Percentiles rank a stretch among this genome's conserved stretches.
phyloP scores from a whole-genome alignment of 2,113 vertebrate species.

The Zosterops lateralis region DNA sequence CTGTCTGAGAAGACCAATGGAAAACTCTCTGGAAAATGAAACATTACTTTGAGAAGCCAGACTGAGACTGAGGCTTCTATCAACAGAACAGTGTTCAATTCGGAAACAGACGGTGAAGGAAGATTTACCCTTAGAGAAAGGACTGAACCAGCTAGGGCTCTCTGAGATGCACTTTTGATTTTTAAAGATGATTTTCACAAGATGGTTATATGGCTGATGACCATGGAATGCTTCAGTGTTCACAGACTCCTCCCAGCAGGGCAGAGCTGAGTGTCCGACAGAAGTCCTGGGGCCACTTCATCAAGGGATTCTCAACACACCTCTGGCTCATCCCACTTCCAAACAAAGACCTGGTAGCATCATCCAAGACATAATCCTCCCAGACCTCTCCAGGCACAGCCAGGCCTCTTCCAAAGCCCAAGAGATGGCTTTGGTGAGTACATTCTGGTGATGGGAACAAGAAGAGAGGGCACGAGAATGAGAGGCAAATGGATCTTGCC shows the following conservation, averaged over 20 bases:
- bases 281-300: neutral
- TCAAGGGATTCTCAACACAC: neutral
- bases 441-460: neutral
- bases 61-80: neutral
- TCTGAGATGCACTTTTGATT: neutral
- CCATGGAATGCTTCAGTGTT: neutral
- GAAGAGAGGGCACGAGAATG: neutral
- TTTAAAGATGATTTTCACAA: neutral
- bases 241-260: neutral
- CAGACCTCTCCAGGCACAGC: neutral
- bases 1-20: neutral
- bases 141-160: neutral
- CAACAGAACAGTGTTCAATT: neutral
- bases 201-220: neutral
- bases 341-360: neutral
- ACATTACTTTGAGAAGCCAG: neutral
- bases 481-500: neutral
- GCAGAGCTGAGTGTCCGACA: neutral
- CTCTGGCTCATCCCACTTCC: neutral
- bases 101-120: neutral
- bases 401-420: neutral
- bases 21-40: neutral
- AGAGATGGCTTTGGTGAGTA: slow-evolving; percentile 6
- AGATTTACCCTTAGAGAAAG: neutral
- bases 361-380: neutral